Conservation (phyloP, 1,140 invertebrate species). For the Leucophenga varia region DNA sequence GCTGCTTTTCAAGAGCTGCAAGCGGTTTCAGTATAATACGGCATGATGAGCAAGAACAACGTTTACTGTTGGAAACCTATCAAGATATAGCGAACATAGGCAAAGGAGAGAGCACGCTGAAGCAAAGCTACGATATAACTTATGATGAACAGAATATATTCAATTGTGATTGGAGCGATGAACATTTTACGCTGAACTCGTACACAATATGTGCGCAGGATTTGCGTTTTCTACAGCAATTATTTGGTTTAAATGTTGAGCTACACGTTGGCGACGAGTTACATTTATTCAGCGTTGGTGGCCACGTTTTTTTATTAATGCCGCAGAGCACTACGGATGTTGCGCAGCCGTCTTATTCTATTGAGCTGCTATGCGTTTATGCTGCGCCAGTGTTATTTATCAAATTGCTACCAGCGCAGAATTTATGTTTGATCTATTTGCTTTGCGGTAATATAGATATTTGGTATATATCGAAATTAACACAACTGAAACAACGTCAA, state of each 20-base stretch:
- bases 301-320: conserved; percentile 30
- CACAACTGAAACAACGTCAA: conserved; percentile 24
- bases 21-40: conserved; percentile 39
- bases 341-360: conserved; percentile 18
- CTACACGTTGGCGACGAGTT: conserved; percentile 14
- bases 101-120: conserved; percentile 22
- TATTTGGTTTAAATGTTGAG: conserved; percentile 18
- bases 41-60: conserved; percentile 8
- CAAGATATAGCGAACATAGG: conserved; percentile 33
- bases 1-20: conserved; percentile 23
- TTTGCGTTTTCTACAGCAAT: conserved; percentile 26
- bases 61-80: conserved; percentile 33
- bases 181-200: conserved; percentile 28
- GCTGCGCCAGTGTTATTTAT: conserved; percentile 27
- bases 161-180: conserved; percentile 31
- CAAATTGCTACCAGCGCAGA: conserved; percentile 22
- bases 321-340: not conserved
- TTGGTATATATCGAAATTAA: conserved; percentile 37
- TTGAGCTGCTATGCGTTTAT: conserved; percentile 34
- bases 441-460: conserved; percentile 42
- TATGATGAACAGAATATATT: conserved; percentile 44
- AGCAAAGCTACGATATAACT: conserved; percentile 35
- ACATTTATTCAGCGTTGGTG: conserved; percentile 33
- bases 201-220: conserved; percentile 22
- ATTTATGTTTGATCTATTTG: conserved; percentile 33